These are phyloP conservation scores for Callospermophilus lateralis DNA, from an alignment of 2,113 vertebrate species.

Conservation along the genomic window DNA sequence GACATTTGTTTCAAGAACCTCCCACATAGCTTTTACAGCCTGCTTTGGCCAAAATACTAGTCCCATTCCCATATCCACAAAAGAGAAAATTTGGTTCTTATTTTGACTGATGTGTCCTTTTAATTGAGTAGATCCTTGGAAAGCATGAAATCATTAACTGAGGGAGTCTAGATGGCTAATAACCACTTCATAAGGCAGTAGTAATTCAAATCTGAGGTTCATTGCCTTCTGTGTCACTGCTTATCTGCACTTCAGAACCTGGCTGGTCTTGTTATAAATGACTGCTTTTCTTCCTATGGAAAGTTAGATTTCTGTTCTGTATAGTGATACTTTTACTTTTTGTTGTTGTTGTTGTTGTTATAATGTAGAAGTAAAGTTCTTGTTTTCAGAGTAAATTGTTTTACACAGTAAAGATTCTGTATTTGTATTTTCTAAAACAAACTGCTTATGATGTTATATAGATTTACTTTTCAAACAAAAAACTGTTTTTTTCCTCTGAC, in stretches of 20 bases:
- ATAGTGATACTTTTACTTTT: neutral
- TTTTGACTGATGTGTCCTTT: neutral
- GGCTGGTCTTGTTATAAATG: neutral
- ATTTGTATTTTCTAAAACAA: neutral
- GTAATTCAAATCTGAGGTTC: neutral
- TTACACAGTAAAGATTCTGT: neutral
- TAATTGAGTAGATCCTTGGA: no score
- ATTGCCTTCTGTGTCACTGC: no score
- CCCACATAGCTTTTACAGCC: neutral
- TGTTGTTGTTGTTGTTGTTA: neutral
- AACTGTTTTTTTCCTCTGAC: neutral
- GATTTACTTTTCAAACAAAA: constrained; percentile 25
- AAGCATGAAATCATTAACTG: neutral
- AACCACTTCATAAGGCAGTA: neutral
- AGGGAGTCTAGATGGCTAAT: neutral
- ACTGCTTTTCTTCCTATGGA: neutral
- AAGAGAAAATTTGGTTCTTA: neutral
- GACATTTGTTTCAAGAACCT: neutral
- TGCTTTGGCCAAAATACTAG: neutral
- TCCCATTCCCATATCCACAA: neutral
- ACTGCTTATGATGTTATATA: neutral
- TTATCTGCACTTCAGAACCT: neutral
- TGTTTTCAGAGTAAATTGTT: neutral
- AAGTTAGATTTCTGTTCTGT: neutral
- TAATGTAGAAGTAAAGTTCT: neutral